phyloP scores from a whole-genome alignment of 1,140 invertebrate genomes.

The Coboldia fuscipes region DNA sequence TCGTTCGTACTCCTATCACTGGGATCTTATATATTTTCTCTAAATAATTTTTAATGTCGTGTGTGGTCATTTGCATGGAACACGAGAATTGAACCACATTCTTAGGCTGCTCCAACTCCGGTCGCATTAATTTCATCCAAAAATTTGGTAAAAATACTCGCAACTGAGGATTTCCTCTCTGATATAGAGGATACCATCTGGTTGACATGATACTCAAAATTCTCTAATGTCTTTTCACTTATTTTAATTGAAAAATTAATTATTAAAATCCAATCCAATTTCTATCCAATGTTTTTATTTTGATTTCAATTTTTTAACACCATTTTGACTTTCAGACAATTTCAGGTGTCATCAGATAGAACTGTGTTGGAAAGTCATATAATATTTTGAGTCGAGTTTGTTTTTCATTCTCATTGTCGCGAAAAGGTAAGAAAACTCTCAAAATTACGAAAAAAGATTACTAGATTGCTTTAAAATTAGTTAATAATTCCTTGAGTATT shows the following conservation, averaged over 20 bases:
- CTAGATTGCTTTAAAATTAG: no score
- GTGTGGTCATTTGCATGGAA: constrained; percentile 72
- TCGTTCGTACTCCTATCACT: constrained; percentile 46
- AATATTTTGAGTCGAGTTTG: no score
- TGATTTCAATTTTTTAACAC: no score
- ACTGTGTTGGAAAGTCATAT: no score
- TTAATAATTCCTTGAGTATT: no score
- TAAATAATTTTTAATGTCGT: constrained; percentile 79
- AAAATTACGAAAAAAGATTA: no score
- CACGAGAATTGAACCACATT: constrained; percentile 68
- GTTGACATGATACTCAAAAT: constrained; percentile 12
- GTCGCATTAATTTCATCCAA: constrained; percentile 75
- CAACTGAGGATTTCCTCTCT: constrained; percentile 73
- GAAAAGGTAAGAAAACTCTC: no score
- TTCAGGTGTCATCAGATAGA: no score
- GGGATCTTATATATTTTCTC: constrained; percentile 83
- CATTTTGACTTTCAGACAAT: no score
- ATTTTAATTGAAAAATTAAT: background rate
- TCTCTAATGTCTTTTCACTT: background rate
- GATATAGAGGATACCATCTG: constrained; percentile 63
- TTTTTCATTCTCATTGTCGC: no score
- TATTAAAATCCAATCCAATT: no score
- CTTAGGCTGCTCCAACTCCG: constrained; percentile 32
- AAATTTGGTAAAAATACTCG: constrained; percentile 81
- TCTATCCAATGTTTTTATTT: no score